Evolutionary conservation across 1,140 invertebrate genomes (phyloP).

Genomic region (Apis dorsata): DNA sequence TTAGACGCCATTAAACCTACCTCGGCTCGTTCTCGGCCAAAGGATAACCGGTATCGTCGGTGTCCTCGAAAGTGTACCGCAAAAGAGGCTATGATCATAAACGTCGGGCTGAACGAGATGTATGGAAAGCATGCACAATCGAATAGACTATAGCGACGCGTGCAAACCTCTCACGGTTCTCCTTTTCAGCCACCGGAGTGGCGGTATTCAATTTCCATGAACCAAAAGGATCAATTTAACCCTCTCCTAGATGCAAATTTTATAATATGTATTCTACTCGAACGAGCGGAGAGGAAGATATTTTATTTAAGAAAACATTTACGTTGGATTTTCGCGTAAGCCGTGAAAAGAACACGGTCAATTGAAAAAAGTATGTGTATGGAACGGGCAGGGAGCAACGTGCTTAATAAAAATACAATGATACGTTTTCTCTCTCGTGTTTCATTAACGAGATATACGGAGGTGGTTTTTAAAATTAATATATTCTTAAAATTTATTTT

Average conservation of each 20-base stretch:
- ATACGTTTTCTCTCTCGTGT: no score
- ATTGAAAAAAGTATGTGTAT: neutral
- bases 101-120: constrained; percentile 6
- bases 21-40: neutral
- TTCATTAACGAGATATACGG: no score
- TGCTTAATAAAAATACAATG: neutral
- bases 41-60: constrained; percentile 22
- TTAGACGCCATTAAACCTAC: constrained; percentile 26
- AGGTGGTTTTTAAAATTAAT: no score
- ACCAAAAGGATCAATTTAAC: constrained; percentile 17
- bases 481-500: no score
- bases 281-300: neutral
- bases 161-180: neutral
- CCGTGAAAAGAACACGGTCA: neutral
- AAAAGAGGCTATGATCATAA: constrained; percentile 40
- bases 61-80: constrained; percentile 20
- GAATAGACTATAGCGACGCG: neutral
- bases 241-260: neutral
- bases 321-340: neutral
- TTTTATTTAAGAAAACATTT: neutral
- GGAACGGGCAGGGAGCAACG: no score
- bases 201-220: constrained; percentile 12
- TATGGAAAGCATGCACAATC: constrained; percentile 23
- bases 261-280: neutral
- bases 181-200: neutral